phyloP scores from a whole-genome alignment of 2,888 invertebrate genomes.

The Odontomyia ornata region DNA sequence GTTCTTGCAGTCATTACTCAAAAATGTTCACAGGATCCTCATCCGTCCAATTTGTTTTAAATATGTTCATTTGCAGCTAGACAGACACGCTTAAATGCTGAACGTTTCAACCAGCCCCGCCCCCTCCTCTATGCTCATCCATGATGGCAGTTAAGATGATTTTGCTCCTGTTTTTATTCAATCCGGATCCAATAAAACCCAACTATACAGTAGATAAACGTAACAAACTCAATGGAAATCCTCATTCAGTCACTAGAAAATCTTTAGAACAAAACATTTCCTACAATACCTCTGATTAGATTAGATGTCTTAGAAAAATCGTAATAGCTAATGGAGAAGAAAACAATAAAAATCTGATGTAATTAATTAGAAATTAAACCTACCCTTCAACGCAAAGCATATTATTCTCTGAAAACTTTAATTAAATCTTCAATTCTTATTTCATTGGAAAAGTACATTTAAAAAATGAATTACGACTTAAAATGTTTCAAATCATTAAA shows the following conservation, averaged over 20 bases:
- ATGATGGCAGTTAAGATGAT: too few relatives aligned
- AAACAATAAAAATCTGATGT: not conserved
- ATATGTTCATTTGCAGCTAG: not conserved
- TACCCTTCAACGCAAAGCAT: not conserved
- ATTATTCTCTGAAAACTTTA: not conserved
- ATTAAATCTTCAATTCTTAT: not conserved
- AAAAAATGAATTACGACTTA: not conserved
- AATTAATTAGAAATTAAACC: not conserved
- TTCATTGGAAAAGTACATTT: not conserved
- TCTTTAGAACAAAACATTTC: not conserved
- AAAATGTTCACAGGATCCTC: not conserved
- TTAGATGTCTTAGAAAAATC: not conserved
- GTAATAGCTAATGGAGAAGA: not conserved
- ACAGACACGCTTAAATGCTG: not conserved
- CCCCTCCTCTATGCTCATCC: not conserved
- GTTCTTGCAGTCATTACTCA: not conserved
- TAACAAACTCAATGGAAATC: not conserved
- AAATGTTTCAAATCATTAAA: not conserved
- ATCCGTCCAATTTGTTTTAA: not conserved
- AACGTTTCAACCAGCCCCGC: not conserved
- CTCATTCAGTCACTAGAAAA: not conserved
- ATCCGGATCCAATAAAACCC: too few relatives aligned
- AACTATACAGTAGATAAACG: not conserved
- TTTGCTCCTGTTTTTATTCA: too few relatives aligned
- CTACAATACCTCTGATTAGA: slow-evolving; percentile 1